Conservation (phyloP, 2,888 invertebrate genomes). For the Malacosoma neustria region DNA sequence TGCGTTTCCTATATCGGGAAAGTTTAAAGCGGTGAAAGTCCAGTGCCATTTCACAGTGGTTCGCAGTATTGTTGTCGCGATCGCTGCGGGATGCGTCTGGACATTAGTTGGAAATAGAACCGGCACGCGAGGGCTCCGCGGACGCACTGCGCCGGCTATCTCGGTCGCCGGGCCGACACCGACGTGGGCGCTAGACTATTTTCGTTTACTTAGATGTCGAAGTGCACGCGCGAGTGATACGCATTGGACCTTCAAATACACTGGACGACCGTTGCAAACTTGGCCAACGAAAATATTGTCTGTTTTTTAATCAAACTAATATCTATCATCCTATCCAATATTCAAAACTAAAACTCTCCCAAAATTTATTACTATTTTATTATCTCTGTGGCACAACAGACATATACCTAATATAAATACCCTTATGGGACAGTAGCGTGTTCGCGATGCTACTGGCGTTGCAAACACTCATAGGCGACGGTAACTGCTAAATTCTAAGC, state of each 20-base stretch:
- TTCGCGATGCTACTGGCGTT: too few relatives aligned
- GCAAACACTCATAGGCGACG: too few relatives aligned
- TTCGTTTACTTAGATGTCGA: slow-evolving; percentile 72
- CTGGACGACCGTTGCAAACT: slow-evolving; percentile 15
- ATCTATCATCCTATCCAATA: too few relatives aligned
- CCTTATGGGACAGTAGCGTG: too few relatives aligned
- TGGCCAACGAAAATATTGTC: slow-evolving; percentile 28
- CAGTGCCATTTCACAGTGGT: slow-evolving; percentile 63
- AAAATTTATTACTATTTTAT: too few relatives aligned
- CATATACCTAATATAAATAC: too few relatives aligned
- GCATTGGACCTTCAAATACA: slow-evolving; percentile 52
- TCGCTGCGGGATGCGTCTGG: slow-evolving; percentile 53
- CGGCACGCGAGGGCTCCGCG: slow-evolving; percentile 67
- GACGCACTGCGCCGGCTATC: slow-evolving; percentile 65
- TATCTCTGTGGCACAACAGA: too few relatives aligned
- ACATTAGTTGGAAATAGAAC: slow-evolving; percentile 69
- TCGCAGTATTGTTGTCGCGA: slow-evolving; percentile 56
- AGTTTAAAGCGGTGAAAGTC: slow-evolving; percentile 55
- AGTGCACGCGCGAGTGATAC: slow-evolving; percentile 59
- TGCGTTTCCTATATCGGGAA: slow-evolving; percentile 65
- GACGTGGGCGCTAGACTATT: slow-evolving; percentile 56
- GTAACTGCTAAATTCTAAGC: too few relatives aligned
- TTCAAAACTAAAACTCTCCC: too few relatives aligned
- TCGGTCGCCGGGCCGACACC: slow-evolving; percentile 67
- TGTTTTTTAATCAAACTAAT: too few relatives aligned